Percentiles rank a stretch among this genome's conserved stretches.
Conservation (phyloP, 2,888 invertebrate species). For the Drosophila parthenogenetica region DNA sequence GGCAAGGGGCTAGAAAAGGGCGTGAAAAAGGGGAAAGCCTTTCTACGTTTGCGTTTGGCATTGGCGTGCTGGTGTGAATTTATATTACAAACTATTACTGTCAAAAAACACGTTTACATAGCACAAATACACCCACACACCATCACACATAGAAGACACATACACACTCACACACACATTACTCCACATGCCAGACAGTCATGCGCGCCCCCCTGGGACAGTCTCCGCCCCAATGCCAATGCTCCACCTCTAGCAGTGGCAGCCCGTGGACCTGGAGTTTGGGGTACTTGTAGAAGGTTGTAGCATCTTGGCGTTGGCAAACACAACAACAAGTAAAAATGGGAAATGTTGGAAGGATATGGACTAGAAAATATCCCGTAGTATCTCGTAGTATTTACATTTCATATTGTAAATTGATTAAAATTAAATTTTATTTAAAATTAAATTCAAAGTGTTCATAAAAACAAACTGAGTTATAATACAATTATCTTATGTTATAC, state of each 20-base stretch:
- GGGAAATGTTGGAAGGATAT: not conserved
- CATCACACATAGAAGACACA: conserved; percentile 23
- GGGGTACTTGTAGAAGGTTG: conserved; percentile 57
- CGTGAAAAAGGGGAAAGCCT: conserved; percentile 27
- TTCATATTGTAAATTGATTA: no score
- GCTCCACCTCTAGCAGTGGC: conserved; percentile 20
- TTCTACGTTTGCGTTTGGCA: conserved; percentile 62
- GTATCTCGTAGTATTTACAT: no score
- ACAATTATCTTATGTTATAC: no score
- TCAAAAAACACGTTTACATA: conserved; percentile 82
- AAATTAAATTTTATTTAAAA: no score
- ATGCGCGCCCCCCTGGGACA: conserved; percentile 59
- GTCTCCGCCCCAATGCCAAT: conserved; percentile 28
- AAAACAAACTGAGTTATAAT: no score
- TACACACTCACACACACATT: conserved; percentile 22
- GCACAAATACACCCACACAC: conserved; percentile 69
- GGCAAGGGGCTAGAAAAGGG: not conserved
- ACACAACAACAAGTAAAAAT: conserved; percentile 45
- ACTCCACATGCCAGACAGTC: conserved; percentile 54
- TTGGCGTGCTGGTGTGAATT: conserved; percentile 76
- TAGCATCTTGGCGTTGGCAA: conserved; percentile 52
- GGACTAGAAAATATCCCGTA: conserved; percentile 22
- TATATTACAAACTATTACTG: conserved; percentile 82
- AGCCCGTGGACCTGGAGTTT: conserved; percentile 46
- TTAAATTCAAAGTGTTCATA: no score